Evolutionary conservation across 2,113 vertebrate species (phyloP), one percentile per base, ranked within the genome.

Genomic region (Cryptomyrus ogoouensis): DNA sequence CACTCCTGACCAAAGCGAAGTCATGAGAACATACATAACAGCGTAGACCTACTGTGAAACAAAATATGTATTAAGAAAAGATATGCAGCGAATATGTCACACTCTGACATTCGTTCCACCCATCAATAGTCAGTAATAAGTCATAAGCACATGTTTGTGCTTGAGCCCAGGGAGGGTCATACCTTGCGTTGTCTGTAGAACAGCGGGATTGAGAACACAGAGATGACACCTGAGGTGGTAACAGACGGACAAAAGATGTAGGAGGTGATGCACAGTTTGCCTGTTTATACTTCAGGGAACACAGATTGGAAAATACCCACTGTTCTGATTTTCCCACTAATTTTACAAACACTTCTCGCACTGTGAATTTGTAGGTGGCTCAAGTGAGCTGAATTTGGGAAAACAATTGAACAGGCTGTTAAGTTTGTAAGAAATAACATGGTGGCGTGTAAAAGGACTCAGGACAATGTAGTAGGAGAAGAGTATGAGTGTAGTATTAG

Each of bases 121-220:
- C 39, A 84, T 84, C 31, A 42, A 35, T 42, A 42, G 74, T 42
- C 5, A 86, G 27, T 21, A 85, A 85, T 21, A n/a, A 49, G 19
- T 47, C 9, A 85, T 49, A 27, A 85, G 9, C 24, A 85, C 46
- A 44, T 27, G 42, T n/a, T 83, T n/a, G 21, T 13, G 24, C 39
- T 15, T 4, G 39, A 44, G 19, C 21, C 83, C 5, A 27, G 12
- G 2, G 66, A 12, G 85, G 31, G 4, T 47, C 91, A 93, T 94
- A 98, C 98, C 97, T 98, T 96, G 91, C 95, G 96, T 24, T 96
- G 96, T 90, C 91, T 94, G 94, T 98, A 98, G 90, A 98, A 96
- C 92, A 99, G 94, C 47, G 98, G 98, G 89, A 98, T 88, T 27
- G 97, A 98, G 94, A 99, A 99, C 77, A 97, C 52, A 17, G 94